Conservation (phyloP, 2,797 vertebrate species). For the Anguilla pacifica region DNA sequence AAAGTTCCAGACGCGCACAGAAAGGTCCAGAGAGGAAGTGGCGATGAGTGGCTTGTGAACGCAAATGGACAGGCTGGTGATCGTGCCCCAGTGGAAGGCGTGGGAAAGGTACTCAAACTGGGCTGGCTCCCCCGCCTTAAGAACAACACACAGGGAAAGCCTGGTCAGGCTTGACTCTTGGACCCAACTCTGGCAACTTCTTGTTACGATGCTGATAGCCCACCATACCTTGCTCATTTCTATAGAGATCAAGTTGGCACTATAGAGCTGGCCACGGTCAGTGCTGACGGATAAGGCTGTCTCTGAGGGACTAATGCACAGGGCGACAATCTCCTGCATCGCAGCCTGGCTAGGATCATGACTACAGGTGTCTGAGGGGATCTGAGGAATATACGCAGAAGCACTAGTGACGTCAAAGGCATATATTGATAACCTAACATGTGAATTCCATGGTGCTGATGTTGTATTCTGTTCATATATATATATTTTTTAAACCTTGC, state of each 20-base stretch:
- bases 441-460: neutral
- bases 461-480: neutral
- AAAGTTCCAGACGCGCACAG: constrained; percentile 93
- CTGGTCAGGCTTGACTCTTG: neutral
- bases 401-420: neutral
- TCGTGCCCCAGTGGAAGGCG: constrained; percentile 80
- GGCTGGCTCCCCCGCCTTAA: constrained; percentile 72
- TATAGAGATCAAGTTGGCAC: constrained; percentile 74
- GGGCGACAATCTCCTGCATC: constrained; percentile 76
- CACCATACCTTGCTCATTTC: constrained; percentile 66
- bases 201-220: neutral
- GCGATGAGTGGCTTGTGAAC: constrained; percentile 86
- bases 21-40: constrained; percentile 88
- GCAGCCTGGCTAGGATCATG: constrained; percentile 66
- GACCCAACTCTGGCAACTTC: neutral
- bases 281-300: constrained; percentile 81
- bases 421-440: neutral
- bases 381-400: constrained; percentile 63
- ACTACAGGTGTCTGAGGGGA: constrained; percentile 75
- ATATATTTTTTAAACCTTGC: too few relatives aligned
- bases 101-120: constrained; percentile 83
- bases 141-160: neutral
- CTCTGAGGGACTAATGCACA: constrained; percentile 90
- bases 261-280: constrained; percentile 81
- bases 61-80: constrained; percentile 87